Evolutionary conservation across 2,888 invertebrate genomes (phyloP).

Genomic region (Suillia variegata): DNA sequence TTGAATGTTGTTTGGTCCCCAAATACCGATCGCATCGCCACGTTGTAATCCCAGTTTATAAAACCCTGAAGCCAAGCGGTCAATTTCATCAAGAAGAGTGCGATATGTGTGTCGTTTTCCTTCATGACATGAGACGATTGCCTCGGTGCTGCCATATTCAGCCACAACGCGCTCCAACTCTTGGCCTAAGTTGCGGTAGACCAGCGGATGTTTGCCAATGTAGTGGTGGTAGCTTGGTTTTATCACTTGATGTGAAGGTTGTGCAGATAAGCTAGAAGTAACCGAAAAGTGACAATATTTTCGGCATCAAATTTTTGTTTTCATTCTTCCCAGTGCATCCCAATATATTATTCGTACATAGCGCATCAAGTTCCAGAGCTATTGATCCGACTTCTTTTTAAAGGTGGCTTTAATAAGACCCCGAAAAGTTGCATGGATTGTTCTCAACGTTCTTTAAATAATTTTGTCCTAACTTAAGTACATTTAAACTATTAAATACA

Average conservation of each 20-base stretch:
- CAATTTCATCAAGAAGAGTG: slow-evolving; percentile 63
- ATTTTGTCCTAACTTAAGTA: no score
- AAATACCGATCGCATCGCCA: slow-evolving; percentile 79
- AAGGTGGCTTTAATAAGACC: no score
- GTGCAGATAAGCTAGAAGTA: slow-evolving; percentile 23
- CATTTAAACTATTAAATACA: no score
- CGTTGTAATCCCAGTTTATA: slow-evolving; percentile 69
- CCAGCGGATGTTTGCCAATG: slow-evolving; percentile 63
- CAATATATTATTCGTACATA: no score
- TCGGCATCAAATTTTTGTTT: not conserved
- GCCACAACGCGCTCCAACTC: slow-evolving; percentile 64
- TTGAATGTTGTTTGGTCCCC: slow-evolving; percentile 78
- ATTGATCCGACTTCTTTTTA: no score
- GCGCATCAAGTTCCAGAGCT: no score
- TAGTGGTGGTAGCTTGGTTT: slow-evolving; percentile 64
- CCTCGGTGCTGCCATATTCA: slow-evolving; percentile 65
- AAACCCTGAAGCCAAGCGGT: slow-evolving; percentile 75
- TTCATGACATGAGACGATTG: slow-evolving; percentile 66
- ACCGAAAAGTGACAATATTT: not conserved
- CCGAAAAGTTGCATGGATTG: no score
- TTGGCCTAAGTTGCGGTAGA: slow-evolving; percentile 66
- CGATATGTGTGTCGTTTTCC: slow-evolving; percentile 63
- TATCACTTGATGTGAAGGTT: no score
- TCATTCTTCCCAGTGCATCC: no score
- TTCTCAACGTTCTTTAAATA: no score